phyloP scores from a whole-genome alignment of 2,797 vertebrate genomes.

The Enoplosus armatus region DNA sequence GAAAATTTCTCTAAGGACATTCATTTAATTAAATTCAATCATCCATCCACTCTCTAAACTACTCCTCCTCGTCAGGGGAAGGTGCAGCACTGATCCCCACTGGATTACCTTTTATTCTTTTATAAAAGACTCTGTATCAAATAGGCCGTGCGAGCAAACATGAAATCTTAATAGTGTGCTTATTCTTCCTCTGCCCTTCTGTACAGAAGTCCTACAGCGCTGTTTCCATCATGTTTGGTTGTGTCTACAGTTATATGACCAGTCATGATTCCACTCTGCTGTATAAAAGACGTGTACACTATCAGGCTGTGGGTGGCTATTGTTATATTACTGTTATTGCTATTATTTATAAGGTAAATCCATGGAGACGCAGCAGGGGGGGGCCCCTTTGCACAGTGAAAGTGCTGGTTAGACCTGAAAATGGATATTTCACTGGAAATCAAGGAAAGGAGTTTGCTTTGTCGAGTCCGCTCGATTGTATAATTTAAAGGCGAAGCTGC shows the following conservation, averaged over 20 bases:
- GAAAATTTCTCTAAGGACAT: constrained; percentile 7
- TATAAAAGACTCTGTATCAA: constrained; percentile 15
- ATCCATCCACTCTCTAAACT: constrained; percentile 15
- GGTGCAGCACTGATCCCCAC: constrained; percentile 31
- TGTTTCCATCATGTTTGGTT: not conserved
- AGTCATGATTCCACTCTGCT: not conserved
- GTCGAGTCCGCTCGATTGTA: not conserved
- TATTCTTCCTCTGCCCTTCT: not conserved
- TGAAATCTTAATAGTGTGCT: not conserved
- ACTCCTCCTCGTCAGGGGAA: constrained; percentile 19
- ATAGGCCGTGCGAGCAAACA: constrained; percentile 5
- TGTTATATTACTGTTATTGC: constrained; percentile 4
- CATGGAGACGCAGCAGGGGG: not conserved
- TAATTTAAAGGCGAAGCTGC: not conserved
- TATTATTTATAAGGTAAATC: constrained; percentile 3
- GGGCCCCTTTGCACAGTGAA: not conserved
- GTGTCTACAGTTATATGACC: not conserved
- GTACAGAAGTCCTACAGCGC: not conserved
- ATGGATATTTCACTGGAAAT: not conserved
- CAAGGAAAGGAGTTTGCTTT: not conserved
- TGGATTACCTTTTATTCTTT: constrained; percentile 39
- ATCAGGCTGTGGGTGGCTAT: not conserved
- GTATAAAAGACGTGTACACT: not conserved
- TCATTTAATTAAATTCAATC: constrained; percentile 25
- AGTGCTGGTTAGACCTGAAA: not conserved